phyloP scores from a whole-genome alignment of 2,888 invertebrate genomes.

The Brenthis ino region DNA sequence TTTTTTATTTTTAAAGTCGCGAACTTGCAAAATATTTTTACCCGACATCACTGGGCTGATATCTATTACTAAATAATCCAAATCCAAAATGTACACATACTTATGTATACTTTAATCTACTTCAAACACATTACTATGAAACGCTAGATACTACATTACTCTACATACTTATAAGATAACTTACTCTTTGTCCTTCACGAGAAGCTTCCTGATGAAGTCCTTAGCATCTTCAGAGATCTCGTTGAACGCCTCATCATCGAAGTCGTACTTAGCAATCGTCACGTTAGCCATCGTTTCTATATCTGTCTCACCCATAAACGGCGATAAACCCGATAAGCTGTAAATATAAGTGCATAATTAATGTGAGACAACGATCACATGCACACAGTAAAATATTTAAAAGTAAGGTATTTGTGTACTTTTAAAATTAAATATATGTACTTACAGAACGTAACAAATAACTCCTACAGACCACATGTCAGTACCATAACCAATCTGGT shows the following conservation, averaged over 20 bases:
- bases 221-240: constrained; percentile 97
- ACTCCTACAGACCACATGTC: constrained; percentile 99
- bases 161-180: constrained; percentile 55
- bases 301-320: constrained; percentile 99
- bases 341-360: constrained; percentile 17
- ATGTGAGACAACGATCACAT: neutral
- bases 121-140: constrained; percentile 5
- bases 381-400: neutral
- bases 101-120: constrained; percentile 9
- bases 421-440: constrained; percentile 49
- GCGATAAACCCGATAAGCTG: constrained; percentile 96
- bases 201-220: constrained; percentile 95
- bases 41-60: constrained; percentile 21
- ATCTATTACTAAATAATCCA: constrained; percentile 8
- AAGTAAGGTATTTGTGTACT: too few species aligned
- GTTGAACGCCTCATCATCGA: constrained; percentile 97
- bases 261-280: constrained; percentile 97
- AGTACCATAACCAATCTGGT: constrained; percentile 96
- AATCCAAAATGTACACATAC: constrained; percentile 17
- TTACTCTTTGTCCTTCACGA: constrained; percentile 96
- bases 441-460: constrained; percentile 99
- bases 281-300: constrained; percentile 99
- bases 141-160: neutral
- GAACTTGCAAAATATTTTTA: constrained; percentile 10
- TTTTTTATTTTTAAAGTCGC: constrained; percentile 8